A percentile compares a stretch with the other conserved stretches of the same genome.
Evolutionary conservation across 30 jellyfish, hydroid and myxozoan genomes (phyloP).

Genomic region (Sanderia malayensis): DNA sequence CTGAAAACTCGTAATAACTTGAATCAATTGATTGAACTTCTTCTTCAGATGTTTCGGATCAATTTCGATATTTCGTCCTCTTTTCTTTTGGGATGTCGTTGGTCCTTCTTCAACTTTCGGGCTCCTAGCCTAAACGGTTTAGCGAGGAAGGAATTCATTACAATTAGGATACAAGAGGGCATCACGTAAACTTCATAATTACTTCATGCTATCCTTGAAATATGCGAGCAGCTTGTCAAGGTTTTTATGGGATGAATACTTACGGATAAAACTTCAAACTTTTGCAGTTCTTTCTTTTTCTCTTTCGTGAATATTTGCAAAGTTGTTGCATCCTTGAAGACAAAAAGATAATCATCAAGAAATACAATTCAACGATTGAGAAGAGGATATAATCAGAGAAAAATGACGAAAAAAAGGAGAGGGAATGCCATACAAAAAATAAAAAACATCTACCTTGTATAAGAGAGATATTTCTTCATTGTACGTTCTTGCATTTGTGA

Average conservation of each 20-base stretch:
- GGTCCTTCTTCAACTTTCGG: conserved; percentile 43
- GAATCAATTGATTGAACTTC: conserved; percentile 40
- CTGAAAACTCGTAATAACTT: conserved; percentile 56
- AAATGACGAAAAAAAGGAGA: no score
- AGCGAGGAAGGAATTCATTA: no score
- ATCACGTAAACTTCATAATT: no score
- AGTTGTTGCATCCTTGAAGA: conserved; percentile 74
- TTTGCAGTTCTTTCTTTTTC: conserved; percentile 51
- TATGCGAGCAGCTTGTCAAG: no score
- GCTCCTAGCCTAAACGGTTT: no score
- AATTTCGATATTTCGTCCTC: conserved; percentile 34
- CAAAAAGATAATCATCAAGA: no score
- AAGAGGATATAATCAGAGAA: no score
- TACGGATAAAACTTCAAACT: conserved; percentile 23
- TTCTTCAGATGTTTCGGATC: conserved; percentile 73
- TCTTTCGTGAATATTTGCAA: conserved; percentile 58
- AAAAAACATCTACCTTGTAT: conserved; percentile 65
- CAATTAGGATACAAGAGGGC: no score
- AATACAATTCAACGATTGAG: no score
- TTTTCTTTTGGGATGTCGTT: conserved; percentile 43
- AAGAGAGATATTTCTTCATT: conserved; percentile 66
- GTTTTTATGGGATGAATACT: no score
- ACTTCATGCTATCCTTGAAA: no score
- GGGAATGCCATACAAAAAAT: no score
- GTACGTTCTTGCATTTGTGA: conserved; percentile 69